Conservation (phyloP, 2,888 invertebrate species). For the Pollenia griseotomentosa region DNA sequence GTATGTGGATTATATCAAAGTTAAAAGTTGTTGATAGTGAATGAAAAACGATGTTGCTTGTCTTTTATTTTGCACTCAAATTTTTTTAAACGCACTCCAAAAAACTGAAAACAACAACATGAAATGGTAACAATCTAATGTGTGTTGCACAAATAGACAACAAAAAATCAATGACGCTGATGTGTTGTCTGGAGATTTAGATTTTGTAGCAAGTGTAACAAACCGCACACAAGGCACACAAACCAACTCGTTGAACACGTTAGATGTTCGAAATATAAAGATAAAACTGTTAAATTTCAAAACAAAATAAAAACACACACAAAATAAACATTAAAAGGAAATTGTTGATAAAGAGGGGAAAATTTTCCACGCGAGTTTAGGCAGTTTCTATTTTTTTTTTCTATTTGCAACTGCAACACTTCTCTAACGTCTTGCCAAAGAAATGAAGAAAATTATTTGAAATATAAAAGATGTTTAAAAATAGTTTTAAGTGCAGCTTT, state of each 20-base stretch:
- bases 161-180: conserved; percentile 48
- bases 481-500: conserved; percentile 29
- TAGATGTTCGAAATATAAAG: conserved; percentile 28
- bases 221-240: conserved; percentile 7
- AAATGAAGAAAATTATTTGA: conserved; percentile 33
- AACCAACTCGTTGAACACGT: conserved; percentile 47
- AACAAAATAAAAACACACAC: conserved; percentile 41
- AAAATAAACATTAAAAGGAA: conserved; percentile 59
- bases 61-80: conserved; percentile 35
- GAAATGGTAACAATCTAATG: conserved; percentile 58
- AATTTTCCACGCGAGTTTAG: conserved; percentile 59
- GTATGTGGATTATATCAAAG: conserved; percentile 42
- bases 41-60: conserved; percentile 46
- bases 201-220: conserved; percentile 65
- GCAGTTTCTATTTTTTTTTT: conserved; percentile 25
- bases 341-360: conserved; percentile 56
- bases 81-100: conserved; percentile 43
- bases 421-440: conserved; percentile 25
- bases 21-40: conserved; percentile 60
- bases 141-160: conserved; percentile 49
- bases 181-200: conserved; percentile 56
- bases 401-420: conserved; percentile 42
- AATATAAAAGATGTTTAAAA: conserved; percentile 38
- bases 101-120: conserved; percentile 9
- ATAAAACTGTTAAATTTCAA: conserved; percentile 54